Conservation (phyloP, 2,888 invertebrate genomes). For the Hyles lineata region DNA sequence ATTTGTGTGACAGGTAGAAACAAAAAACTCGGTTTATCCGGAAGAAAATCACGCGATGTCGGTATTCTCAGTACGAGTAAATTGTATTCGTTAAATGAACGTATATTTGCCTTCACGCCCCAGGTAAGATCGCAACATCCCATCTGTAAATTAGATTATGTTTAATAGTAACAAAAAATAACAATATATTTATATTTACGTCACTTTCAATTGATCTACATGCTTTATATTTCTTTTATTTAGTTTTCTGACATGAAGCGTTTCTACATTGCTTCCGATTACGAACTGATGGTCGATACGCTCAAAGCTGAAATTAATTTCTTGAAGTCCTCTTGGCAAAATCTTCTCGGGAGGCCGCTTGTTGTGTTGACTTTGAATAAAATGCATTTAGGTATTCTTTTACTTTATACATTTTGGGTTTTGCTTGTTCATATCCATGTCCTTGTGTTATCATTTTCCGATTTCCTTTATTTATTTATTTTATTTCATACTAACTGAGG, state of each 20-base stretch:
- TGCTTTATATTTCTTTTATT: conserved; percentile 54
- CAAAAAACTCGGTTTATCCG: conserved; percentile 96
- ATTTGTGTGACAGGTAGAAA: conserved; percentile 89
- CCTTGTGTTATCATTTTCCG: not conserved
- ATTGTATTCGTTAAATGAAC: conserved; percentile 96
- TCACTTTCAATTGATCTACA: conserved; percentile 33
- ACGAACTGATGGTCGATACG: conserved; percentile 98
- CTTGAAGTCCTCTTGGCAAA: conserved; percentile 99
- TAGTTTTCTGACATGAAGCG: conserved; percentile 98
- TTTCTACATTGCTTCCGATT: conserved; percentile 99
- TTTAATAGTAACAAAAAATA: conserved; percentile 12
- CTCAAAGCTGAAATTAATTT: conserved; percentile 98
- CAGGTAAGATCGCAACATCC: conserved; percentile 88
- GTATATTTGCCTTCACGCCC: conserved; percentile 99
- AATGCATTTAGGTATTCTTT: conserved; percentile 92
- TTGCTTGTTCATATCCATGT: conserved; percentile 56
- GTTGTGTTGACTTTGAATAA: conserved; percentile 95
- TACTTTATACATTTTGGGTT: conserved; percentile 39
- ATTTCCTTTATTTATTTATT: conserved; percentile 13
- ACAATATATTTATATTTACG: conserved; percentile 21
- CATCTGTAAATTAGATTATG: not conserved
- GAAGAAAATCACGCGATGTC: conserved; percentile 97
- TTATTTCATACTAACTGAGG: conserved; percentile 7
- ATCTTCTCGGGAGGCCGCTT: conserved; percentile 97
- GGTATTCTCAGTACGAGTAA: conserved; percentile 99